A percentile compares a stretch with the other conserved stretches of the same genome.
These are phyloP conservation scores for Bombylius major DNA, from an alignment of 2,888 invertebrate genomes.

Conservation along the genomic window DNA sequence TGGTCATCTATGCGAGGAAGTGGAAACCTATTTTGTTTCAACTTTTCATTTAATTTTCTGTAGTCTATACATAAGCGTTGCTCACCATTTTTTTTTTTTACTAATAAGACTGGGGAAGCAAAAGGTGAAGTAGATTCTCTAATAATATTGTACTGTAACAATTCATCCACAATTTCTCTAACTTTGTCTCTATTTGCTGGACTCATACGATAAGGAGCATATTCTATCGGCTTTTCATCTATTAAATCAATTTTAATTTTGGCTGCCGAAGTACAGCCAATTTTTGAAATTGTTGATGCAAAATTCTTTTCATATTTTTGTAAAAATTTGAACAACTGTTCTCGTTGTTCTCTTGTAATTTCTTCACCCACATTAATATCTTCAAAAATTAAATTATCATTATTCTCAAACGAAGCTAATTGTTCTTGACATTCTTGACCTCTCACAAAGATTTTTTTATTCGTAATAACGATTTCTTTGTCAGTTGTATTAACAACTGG, in stretches of 20 bases:
- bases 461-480: background rate
- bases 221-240: conserved; percentile 15
- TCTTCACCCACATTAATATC: background rate
- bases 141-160: conserved; percentile 14
- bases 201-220: conserved; percentile 20
- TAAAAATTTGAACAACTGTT: background rate
- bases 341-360: background rate
- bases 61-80: conserved; percentile 21
- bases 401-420: no score
- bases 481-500: background rate
- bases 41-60: conserved; percentile 21
- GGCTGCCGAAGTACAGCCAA: conserved; percentile 2
- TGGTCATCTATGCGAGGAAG: background rate
- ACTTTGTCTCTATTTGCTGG: conserved; percentile 4
- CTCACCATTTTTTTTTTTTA: conserved; percentile 19
- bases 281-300: background rate
- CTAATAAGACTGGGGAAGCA: conserved; percentile 12
- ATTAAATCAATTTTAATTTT: conserved; percentile 14
- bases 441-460: background rate
- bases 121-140: conserved; percentile 20
- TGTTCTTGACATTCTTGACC: background rate
- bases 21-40: conserved; percentile 4
- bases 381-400: background rate
- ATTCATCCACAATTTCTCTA: conserved; percentile 8
- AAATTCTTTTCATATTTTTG: conserved; percentile 1